phyloP scores from a whole-genome alignment of 2,797 vertebrate genomes.

The Peromyscus eremicus region DNA sequence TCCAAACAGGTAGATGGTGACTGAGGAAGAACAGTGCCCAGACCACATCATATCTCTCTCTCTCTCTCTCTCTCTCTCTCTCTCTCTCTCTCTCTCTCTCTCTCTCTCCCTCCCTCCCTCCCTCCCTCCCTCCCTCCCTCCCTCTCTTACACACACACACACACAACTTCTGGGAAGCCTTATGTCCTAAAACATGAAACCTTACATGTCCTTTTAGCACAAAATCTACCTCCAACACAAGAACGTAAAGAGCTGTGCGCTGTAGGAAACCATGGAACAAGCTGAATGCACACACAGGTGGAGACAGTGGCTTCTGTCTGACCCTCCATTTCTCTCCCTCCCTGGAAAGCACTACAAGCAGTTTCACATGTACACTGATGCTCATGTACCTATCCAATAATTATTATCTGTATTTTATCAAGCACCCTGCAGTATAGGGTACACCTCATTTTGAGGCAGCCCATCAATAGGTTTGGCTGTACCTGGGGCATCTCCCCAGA shows the following conservation, averaged over 20 bases:
- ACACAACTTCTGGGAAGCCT: neutral
- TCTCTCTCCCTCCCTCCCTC: too few relatives aligned
- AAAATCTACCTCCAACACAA: neutral
- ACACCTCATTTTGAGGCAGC: neutral
- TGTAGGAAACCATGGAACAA: neutral
- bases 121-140: too few relatives aligned
- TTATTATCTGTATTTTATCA: neutral
- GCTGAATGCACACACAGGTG: rapidly evolving
- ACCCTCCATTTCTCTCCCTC: too few relatives aligned
- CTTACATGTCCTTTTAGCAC: neutral
- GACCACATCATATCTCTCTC: too few relatives aligned
- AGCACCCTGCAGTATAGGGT: neutral
- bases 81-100: too few relatives aligned
- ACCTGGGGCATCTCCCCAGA: neutral
- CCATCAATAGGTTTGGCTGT: neutral
- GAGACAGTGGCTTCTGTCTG: neutral
- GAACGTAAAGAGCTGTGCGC: neutral
- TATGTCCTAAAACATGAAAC: neutral
- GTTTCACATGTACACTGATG: neutral
- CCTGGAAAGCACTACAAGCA: neutral
- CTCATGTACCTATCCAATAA: too few relatives aligned
- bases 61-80: too few relatives aligned
- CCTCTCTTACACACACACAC: neutral
- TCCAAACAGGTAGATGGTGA: neutral
- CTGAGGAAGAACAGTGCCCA: neutral